A percentile compares a stretch with the other conserved stretches of the same genome.
Conservation (phyloP, 2,888 invertebrate genomes). For the Xestobium rufovillosum region DNA sequence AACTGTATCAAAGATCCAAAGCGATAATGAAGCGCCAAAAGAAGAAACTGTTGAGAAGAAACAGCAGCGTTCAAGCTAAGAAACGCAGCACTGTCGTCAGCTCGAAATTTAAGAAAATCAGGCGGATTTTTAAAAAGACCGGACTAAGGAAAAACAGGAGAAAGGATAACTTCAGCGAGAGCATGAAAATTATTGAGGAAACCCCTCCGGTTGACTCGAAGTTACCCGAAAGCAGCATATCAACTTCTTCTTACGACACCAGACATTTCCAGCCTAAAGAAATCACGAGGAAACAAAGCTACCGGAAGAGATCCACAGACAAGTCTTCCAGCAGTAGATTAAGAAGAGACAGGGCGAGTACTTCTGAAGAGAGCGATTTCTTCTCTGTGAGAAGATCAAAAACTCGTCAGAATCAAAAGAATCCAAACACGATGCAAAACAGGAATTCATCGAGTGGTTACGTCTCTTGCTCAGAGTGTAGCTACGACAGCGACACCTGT, state of each 20-base stretch:
- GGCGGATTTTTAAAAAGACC: constrained; percentile 52
- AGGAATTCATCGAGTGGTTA: constrained; percentile 54
- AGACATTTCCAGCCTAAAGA: constrained; percentile 52
- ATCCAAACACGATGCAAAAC: constrained; percentile 30
- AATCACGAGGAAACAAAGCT: constrained; percentile 29
- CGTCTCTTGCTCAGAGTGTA: constrained; percentile 83
- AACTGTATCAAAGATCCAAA: constrained; percentile 82
- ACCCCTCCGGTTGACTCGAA: constrained; percentile 21
- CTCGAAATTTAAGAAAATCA: constrained; percentile 36
- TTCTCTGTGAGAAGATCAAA: constrained; percentile 39
- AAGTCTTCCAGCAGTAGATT: constrained; percentile 16
- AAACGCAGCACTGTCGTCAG: constrained; percentile 32
- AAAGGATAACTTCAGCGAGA: no score
- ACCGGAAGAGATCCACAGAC: constrained; percentile 30
- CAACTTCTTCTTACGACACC: constrained; percentile 56
- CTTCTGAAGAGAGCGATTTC: constrained; percentile 45
- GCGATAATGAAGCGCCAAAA: constrained; percentile 81
- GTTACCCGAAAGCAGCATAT: constrained; percentile 52
- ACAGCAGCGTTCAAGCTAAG: constrained; percentile 33
- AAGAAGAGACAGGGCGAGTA: constrained; percentile 33
- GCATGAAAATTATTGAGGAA: constrained; percentile 8
- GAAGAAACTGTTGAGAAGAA: constrained; percentile 58
- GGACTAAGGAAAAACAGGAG: constrained; percentile 33
- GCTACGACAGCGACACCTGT: constrained; percentile 77
- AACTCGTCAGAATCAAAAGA: constrained; percentile 23